These are phyloP conservation scores for Calidris pygmaea DNA, from an alignment of 2,113 vertebrate species.

Conservation along the genomic window DNA sequence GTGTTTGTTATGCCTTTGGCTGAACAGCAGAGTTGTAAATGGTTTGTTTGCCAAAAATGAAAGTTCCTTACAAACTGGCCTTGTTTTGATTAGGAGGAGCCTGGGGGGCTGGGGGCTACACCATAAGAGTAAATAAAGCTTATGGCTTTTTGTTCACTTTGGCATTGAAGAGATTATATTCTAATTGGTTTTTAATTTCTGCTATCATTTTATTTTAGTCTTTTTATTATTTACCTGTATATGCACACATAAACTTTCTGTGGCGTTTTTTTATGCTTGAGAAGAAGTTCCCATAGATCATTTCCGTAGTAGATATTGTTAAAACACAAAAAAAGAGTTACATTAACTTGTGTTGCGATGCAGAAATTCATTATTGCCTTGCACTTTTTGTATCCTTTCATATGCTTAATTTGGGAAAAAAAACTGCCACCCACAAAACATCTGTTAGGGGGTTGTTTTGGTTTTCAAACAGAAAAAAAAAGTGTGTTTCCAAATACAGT, in stretches of 20 bases:
- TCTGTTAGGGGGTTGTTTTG: neutral
- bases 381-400: neutral
- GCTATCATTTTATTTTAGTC: neutral
- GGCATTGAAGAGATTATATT: neutral
- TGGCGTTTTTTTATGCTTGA: neutral
- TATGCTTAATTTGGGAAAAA: neutral
- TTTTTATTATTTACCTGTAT: neutral
- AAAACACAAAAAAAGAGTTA: neutral
- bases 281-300: neutral
- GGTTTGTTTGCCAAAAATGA: neutral
- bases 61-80: neutral
- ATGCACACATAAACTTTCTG: neutral
- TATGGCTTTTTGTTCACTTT: neutral
- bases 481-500: neutral
- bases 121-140: neutral
- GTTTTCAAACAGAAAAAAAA: neutral
- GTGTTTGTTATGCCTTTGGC: neutral
- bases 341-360: neutral
- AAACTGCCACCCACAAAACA: neutral
- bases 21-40: neutral
- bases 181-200: neutral
- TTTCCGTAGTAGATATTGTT: neutral
- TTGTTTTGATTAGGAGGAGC: constrained; percentile 44
- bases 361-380: neutral
- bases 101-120: neutral